Base-by-base conservation (phyloP, 2,113 vertebrate species). In the Scalopus aquaticus region DNA sequence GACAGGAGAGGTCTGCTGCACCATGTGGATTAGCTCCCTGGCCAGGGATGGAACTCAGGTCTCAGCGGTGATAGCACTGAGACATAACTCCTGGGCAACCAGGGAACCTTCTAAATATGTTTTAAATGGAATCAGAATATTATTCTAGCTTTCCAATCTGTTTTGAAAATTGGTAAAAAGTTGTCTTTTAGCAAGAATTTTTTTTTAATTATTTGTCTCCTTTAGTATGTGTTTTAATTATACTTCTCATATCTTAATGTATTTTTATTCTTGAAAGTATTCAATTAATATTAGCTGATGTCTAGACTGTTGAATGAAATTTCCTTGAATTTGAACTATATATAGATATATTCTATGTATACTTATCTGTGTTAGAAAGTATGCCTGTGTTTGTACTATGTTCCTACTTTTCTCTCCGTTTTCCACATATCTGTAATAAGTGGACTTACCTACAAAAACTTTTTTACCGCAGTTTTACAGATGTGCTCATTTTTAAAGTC, bases 211-310 rank as follows among this genome's bases (percentile, higher is more conserved):
- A 67, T 37, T 90, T 67, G 51, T 92, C 30, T 72, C 39, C 17
- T n/a, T n/a, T n/a, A 88, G 62, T 89, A 64, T 78, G 46, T 78
- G 73, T 90, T 91, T 77, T 20, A 84, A 1, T 67, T 88, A 79
- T 35, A 67, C 5, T 65, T 3, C 51, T 78, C 30, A 44, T 32
- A 72, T 70, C 49, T 62, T 58, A 86, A 77, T 72, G 24, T 64
- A 35, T 32, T 91, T 91, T 81, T 80, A 39, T 65, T 91, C 64
- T 49, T 91, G 73, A 42, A 91, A 84, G 70, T 67, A 77, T 93
- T 82, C 37, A 73, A 0, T 67, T 67, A 85, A 8, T 90, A 49
- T 42, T 78, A 69, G 11, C 42, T 42, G 22, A 42, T 54, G 4
- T 72, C 65, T 94, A 82, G 22, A 56, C 28, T 77, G 20, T 70